Evolutionary conservation across 2,797 vertebrate genomes (phyloP).

Genomic region (Benthosema pterotum): DNA sequence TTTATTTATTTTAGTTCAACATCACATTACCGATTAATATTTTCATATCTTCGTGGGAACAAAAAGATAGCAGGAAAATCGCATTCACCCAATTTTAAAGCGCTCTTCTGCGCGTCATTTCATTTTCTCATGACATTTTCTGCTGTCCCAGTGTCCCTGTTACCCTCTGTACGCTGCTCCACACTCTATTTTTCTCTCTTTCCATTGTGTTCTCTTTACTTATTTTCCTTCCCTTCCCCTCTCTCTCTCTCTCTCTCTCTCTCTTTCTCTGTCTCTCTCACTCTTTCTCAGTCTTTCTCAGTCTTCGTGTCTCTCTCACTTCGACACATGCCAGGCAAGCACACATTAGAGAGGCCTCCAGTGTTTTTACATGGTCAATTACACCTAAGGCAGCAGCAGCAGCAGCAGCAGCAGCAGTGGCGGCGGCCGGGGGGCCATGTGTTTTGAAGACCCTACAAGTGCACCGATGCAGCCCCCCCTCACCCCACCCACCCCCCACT

Average conservation of each 20-base stretch:
- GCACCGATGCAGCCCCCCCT: slow-evolving; percentile 22
- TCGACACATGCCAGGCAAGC: slow-evolving; percentile 34
- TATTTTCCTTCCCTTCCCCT: slow-evolving; percentile 5
- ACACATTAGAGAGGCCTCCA: slow-evolving; percentile 15
- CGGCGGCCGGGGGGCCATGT: slow-evolving; percentile 13
- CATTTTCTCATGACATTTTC: too few relatives aligned
- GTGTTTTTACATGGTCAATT: slow-evolving; percentile 62
- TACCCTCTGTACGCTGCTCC: slow-evolving; percentile 6
- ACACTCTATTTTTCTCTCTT: slow-evolving; percentile 23
- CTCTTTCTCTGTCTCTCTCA: background rate
- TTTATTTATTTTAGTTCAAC: too few relatives aligned
- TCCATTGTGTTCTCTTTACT: slow-evolving; percentile 2
- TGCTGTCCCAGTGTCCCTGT: too few relatives aligned
- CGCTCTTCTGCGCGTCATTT: too few relatives aligned
- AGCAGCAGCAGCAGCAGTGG: too few relatives aligned
- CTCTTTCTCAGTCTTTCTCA: slow-evolving; percentile 21
- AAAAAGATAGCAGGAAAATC: too few relatives aligned
- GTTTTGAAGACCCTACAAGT: slow-evolving; percentile 37
- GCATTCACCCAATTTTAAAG: too few relatives aligned
- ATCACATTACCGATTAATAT: too few relatives aligned
- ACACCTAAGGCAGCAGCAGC: slow-evolving; percentile 58
- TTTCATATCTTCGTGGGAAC: too few relatives aligned
- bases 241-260: slow-evolving; percentile 1
- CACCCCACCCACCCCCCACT: slow-evolving; percentile 31
- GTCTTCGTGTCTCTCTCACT: slow-evolving; percentile 30